Base-by-base conservation (phyloP, 2,797 vertebrate species). In the Danio jaintianensis region DNA sequence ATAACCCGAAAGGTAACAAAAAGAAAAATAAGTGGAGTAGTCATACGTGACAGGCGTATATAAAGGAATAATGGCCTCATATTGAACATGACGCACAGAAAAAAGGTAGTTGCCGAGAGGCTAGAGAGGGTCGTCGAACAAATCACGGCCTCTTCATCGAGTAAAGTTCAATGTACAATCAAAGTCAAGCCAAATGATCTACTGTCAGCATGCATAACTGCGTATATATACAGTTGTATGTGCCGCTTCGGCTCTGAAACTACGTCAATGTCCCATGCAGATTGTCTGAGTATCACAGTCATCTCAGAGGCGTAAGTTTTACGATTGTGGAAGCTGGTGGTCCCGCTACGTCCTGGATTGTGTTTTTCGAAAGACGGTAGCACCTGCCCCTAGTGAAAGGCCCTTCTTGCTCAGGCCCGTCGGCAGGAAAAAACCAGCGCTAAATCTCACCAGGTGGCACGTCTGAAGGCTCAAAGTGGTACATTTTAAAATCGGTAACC, bases 41-140 rank as follows among this genome's bases (percentile, higher is more conserved):
- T 90, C 85, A 89, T 79, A 86, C 80, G 70, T 82, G 87, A 84
- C 88, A 85, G 85, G 85, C 82, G 83, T 88, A 88, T 83, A 88
- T 69, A 87, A 84, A 86, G 86, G 82, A 89, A 88, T 86, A 88
- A 90, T 86, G 85, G 88, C 85, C 83, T 84, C 83, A 71, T 80
- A 81, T 81, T 71, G 78, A 78, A 82, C 66, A 85, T 66, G 84
- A 81, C 77, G 75, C 74, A 79, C 81, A 48, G 85, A n/a, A 85
- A 84, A 50, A 92, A 92, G 94, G 93, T 90, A 93, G 94, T 90
- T 91, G 91, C 93, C 91, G 87, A 89, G 91, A 90, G 92, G 91
- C 86, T 85, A 86, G 15, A 91, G 88, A 86, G 82, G 79, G 59
- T 66, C 68, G 75, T 81, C 73, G 69, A 79, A 79, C 72, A 82